Conservation (phyloP, 1,140 invertebrate species). For the Drosophila ohnishii region DNA sequence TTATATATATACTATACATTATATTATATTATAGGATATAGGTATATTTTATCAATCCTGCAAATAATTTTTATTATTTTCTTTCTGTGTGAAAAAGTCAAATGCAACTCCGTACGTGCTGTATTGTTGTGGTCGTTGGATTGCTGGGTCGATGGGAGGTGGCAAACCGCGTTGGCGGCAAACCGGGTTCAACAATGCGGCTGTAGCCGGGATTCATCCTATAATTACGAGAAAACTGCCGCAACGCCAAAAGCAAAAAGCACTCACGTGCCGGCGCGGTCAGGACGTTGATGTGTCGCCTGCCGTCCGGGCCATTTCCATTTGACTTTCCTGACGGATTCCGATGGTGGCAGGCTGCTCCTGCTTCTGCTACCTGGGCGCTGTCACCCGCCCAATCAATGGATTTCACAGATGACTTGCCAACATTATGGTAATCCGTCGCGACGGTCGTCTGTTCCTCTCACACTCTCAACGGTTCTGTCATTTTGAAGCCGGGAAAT, state of each 20-base stretch:
- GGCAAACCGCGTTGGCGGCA: constrained; percentile 22
- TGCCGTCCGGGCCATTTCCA: constrained; percentile 21
- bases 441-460: constrained; percentile 29
- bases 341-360: neutral
- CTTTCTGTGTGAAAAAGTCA: constrained; percentile 25
- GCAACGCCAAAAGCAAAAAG: constrained; percentile 24
- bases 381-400: constrained; percentile 66
- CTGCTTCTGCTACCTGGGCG: constrained; percentile 7
- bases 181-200: constrained; percentile 36
- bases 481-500: constrained; percentile 44
- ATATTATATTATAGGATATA: too few species aligned
- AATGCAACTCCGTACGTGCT: constrained; percentile 43
- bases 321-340: constrained; percentile 26
- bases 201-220: constrained; percentile 28
- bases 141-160: constrained; percentile 3
- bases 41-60: too few species aligned
- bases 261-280: constrained; percentile 42
- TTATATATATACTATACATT: too few species aligned
- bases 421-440: constrained; percentile 74
- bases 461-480: constrained; percentile 15
- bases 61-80: neutral
- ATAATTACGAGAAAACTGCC: constrained; percentile 45
- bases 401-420: constrained; percentile 75
- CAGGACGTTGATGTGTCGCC: constrained; percentile 45
- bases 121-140: constrained; percentile 22